Evolutionary conservation across 2,113 vertebrate genomes (phyloP), one percentile per base, ranked within the genome.

Genomic region (Etheostoma spectabile): DNA sequence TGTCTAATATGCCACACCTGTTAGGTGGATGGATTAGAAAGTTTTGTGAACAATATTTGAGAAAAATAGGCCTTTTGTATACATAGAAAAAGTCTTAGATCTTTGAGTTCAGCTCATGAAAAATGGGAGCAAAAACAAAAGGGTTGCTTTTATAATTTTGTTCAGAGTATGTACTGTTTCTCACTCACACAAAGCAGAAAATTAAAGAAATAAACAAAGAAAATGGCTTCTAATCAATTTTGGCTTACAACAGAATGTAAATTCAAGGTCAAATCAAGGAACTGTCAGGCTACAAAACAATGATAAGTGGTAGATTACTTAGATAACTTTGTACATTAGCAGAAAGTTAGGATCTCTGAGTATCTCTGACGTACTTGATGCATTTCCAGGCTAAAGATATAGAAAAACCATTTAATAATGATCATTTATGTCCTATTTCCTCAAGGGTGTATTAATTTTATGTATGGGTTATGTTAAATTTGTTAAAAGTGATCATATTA

Each of bases 151-250:
- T 30, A 30, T 30, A 30, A 30, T 30, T 30, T 30, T 30, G 27
- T 30, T 30, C 27, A 30, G 27, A 2, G 27, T 30, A 30, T 30
- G 8, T 0, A 18, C 45, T 27, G 63, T 55, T n/a, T 45, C 57
- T 42, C 15, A 38, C 56, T 69, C 30, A 46, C 11, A 45, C 30
- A 75, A 19, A 46, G 14, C 22, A 51, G 60, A n/a, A 35, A 18
- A 52, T 33, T 22, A 66, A 16, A 42, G 13, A 66, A 73, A 66
- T 16, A 22, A 8, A 68, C 49, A 19, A 70, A 56, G 35, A 56
- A 75, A 81, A 67, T 55, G 66, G 56, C 59, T 42, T 53, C 6
- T 70, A 33, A 84, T 79, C 69, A 68, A 68, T 81, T 86, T 76
- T 76, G 33, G 49, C 24, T 33, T 8, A 59, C 24, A 22, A 48